Conservation (phyloP, 2,113 vertebrate genomes). For the Atherinomorus stipes region DNA sequence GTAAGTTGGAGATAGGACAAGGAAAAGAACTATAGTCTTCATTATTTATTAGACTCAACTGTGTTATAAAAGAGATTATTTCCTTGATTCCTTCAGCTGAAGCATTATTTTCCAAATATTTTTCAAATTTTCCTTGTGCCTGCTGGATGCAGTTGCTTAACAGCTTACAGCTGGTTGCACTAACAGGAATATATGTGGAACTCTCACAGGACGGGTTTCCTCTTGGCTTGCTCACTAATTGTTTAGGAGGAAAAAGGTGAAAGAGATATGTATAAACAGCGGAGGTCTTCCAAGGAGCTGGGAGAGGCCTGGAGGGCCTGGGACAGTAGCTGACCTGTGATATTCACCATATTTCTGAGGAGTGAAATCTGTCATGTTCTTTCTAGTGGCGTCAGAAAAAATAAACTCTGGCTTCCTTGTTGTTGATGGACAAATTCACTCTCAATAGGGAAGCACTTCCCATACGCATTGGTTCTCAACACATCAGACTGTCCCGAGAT, state of each 20-base stretch:
- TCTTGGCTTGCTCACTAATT: constrained; percentile 65
- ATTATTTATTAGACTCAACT: constrained; percentile 86
- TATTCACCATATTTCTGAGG: constrained; percentile 49
- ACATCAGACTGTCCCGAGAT: background rate
- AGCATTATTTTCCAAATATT: constrained; percentile 11
- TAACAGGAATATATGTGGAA: constrained; percentile 30
- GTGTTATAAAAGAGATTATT: constrained; percentile 47
- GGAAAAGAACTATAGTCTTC: constrained; percentile 84
- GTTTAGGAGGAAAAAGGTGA: constrained; percentile 79
- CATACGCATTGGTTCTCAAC: constrained; percentile 19
- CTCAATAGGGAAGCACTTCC: constrained; percentile 64
- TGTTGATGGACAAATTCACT: constrained; percentile 67
- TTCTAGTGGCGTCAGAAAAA: constrained; percentile 75
- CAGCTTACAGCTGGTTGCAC: constrained; percentile 25
- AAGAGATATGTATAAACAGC: constrained; percentile 78
- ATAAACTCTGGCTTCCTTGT: constrained; percentile 72
- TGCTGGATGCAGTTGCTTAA: background rate
- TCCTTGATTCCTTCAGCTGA: constrained; percentile 37
- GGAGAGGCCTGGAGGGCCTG: constrained; percentile 56
- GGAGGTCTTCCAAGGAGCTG: constrained; percentile 47
- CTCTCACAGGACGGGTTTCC: constrained; percentile 71
- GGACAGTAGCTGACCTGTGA: constrained; percentile 70
- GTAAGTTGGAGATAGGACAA: constrained; percentile 86
- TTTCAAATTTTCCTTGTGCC: constrained; percentile 3
- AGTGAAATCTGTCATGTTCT: constrained; percentile 52